Base-by-base conservation (phyloP, 2,113 vertebrate species). In the Struthidea cinerea region DNA sequence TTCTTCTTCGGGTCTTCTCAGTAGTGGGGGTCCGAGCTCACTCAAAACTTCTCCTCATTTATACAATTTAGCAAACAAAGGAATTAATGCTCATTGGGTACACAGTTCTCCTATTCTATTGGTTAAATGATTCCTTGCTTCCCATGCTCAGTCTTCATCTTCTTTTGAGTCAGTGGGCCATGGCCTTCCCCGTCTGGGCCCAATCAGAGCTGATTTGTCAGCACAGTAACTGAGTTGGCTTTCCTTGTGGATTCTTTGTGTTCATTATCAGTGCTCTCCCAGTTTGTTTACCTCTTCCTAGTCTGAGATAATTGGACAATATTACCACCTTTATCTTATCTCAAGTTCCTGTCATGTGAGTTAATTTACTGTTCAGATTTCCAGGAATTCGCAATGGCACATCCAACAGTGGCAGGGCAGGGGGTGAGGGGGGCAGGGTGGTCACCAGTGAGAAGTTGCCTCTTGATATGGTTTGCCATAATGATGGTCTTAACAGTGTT, bases 401-500 rank as follows among this genome's bases (percentile, higher is more conserved):
- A n/a, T 56, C 23, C n/a, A 74, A 2, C 28, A 33, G 39, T 23
- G 18, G 18, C 18, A 37, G 22, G 14, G 6, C 35, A 39, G 8
- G 21, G 10, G 20, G 1, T 3, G 6, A 8, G 27, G 15, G 21
- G 10, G 3, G 2, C 16, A 28, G 27, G 13, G 12, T 49, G 42
- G 16, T 65, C 26, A 47, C 8, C 11, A 12, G 16, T 41, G n/a
- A n/a, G 13, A 24, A 75, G 23, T 41, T 65, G 10, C 30, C 24
- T 56, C 7, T 19, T 56, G 42, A 7, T 75, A 16, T 13, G 30
- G 3, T 75, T 75, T 65, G 20, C 30, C 7, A 16, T 30, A 30
- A 35, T 21, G 16, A 21, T 50, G 21, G 16, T 57, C 35, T 50
- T 67, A 26, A 27, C 0, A 0, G 35, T 57, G 11, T 76, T 57